Percentiles rank a stretch among this genome's conserved stretches.
Conservation (phyloP, 2,113 vertebrate genomes). For the Myiagra hebetior region DNA sequence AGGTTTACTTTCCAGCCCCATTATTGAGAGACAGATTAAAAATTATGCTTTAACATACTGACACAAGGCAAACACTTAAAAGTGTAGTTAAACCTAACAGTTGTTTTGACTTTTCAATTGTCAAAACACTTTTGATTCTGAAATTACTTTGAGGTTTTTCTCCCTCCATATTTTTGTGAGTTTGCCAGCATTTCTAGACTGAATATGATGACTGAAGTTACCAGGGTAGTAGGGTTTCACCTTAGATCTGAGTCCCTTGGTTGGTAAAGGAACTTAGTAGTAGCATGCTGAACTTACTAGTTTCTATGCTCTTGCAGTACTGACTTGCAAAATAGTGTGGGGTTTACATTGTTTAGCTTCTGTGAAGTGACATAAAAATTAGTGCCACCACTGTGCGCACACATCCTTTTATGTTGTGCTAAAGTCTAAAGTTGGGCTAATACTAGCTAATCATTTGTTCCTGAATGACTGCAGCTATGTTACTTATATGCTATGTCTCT, state of each 20-base stretch:
- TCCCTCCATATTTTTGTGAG: neutral
- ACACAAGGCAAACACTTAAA: neutral
- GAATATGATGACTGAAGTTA: neutral
- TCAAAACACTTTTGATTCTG: neutral
- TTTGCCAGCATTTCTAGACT: neutral
- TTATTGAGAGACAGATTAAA: neutral
- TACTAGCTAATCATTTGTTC: neutral
- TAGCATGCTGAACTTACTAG: neutral
- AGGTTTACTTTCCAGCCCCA: neutral
- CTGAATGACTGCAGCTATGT: neutral
- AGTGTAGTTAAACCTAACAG: neutral
- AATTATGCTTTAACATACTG: neutral
- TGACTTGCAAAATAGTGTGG: neutral
- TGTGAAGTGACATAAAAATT: neutral
- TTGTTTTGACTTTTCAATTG: neutral
- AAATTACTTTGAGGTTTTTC: neutral
- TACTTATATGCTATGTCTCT: neutral
- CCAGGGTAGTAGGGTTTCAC: neutral
- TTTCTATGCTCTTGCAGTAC: neutral
- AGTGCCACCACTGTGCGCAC: rapidly evolving
- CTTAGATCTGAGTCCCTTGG: neutral
- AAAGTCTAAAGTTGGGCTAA: neutral
- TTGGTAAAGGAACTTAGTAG: neutral
- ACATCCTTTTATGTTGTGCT: rapidly evolving
- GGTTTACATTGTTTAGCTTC: neutral